Conservation (phyloP, 1,140 invertebrate species). For the Leptoteleia sp. region DNA sequence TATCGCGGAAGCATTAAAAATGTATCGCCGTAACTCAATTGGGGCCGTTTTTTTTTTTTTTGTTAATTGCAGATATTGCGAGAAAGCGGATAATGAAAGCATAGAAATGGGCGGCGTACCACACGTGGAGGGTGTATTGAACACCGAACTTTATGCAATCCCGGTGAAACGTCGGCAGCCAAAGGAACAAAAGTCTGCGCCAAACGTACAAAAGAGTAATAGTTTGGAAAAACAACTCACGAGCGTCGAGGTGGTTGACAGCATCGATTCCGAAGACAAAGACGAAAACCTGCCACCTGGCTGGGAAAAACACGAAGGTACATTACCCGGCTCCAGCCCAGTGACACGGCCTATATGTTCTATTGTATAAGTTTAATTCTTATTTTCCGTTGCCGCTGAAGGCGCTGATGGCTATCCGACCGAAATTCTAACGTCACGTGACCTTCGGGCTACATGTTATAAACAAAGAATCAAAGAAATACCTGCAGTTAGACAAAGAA, state of each 20-base stretch:
- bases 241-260: conserved; percentile 78
- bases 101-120: conserved; percentile 83
- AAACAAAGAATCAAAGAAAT: too few species aligned
- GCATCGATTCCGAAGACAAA: conserved; percentile 79
- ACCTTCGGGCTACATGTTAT: too few species aligned
- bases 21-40: too few species aligned
- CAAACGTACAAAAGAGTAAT: conserved; percentile 75
- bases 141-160: conserved; percentile 88
- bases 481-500: too few species aligned
- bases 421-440: too few species aligned
- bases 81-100: conserved; percentile 83
- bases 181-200: conserved; percentile 76
- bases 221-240: conserved; percentile 75
- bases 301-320: conserved; percentile 97
- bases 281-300: conserved; percentile 87
- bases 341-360: too few species aligned
- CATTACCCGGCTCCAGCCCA: too few species aligned
- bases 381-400: too few species aligned
- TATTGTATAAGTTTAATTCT: too few species aligned
- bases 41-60: too few species aligned
- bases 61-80: conserved; percentile 80
- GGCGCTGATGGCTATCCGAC: too few species aligned
- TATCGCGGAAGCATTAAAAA: too few species aligned
- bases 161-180: conserved; percentile 85
- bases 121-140: conserved; percentile 86